Percentiles rank a stretch among this genome's conserved stretches.
Conservation (phyloP, 2,797 vertebrate species). For the Megaceryle alcyon region DNA sequence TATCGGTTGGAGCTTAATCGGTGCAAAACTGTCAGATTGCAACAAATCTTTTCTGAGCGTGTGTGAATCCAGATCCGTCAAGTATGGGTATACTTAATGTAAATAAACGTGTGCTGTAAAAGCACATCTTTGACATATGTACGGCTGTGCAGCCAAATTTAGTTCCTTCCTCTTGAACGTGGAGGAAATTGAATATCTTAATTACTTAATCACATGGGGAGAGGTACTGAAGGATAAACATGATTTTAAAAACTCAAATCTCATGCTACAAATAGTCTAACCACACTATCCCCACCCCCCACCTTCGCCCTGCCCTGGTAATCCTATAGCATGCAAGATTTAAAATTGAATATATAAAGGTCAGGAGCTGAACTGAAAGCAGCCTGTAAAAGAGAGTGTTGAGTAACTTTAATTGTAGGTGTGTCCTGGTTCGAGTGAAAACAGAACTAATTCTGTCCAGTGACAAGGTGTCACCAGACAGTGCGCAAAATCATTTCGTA, state of each 20-base stretch:
- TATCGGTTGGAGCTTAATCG: not conserved
- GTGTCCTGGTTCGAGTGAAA: too few species aligned
- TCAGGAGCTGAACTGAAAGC: not conserved
- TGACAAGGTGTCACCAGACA: not conserved
- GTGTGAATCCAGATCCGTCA: slow-evolving; percentile 9
- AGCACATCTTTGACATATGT: not conserved
- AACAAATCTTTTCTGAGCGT: not conserved
- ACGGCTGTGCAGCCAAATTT: not conserved
- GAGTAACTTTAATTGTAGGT: not conserved
- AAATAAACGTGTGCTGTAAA: slow-evolving; percentile 34
- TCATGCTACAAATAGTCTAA: not conserved
- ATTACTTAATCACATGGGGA: slow-evolving; percentile 7
- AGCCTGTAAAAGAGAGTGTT: not conserved
- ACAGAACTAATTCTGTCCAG: too few species aligned
- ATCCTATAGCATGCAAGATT: not conserved
- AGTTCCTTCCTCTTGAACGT: slow-evolving; percentile 24
- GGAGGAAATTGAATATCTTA: slow-evolving; percentile 1
- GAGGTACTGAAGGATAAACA: not conserved
- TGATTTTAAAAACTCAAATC: not conserved
- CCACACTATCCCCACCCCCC: not conserved
- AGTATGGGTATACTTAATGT: not conserved
- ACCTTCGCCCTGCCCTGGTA: not conserved
- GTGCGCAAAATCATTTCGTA: not conserved
- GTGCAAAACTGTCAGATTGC: not conserved
- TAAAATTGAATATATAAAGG: not conserved